Evolutionary conservation across 2,113 vertebrate species (phyloP).

Genomic region (Tinamus guttatus): DNA sequence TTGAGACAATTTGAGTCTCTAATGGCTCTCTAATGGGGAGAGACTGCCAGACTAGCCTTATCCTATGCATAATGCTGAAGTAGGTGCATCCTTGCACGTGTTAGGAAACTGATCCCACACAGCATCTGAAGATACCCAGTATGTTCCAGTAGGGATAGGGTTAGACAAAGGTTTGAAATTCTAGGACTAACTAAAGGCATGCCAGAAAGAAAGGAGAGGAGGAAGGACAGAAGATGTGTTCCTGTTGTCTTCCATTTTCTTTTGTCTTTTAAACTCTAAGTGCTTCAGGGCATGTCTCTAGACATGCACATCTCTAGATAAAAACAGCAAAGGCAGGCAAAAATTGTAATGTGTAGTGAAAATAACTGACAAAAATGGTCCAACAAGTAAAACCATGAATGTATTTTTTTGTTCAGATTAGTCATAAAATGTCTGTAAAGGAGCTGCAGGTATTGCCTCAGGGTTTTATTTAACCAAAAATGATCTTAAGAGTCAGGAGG

Average conservation of each 20-base stretch:
- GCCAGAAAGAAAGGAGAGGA: background rate
- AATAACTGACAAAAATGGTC: background rate
- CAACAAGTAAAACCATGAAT: background rate
- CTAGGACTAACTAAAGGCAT: background rate
- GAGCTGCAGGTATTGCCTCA: background rate
- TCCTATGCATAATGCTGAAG: background rate
- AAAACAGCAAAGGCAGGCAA: background rate
- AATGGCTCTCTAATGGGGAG: background rate
- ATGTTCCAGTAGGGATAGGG: background rate
- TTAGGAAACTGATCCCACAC: background rate
- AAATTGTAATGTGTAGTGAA: background rate
- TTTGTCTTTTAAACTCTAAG: background rate
- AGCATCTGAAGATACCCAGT: background rate
- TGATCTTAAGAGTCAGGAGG: background rate
- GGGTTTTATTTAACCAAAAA: background rate
- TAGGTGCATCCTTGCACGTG: background rate
- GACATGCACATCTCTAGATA: background rate
- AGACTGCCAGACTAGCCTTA: background rate
- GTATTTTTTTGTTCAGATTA: background rate
- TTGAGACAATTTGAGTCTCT: background rate
- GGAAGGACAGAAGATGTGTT: background rate
- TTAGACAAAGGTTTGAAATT: slow-evolving; percentile 5
- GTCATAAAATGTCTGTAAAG: background rate
- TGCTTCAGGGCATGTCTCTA: background rate
- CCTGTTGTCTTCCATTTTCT: background rate